Base-by-base conservation (phyloP, 1,140 invertebrate species). In the Apis cerana region DNA sequence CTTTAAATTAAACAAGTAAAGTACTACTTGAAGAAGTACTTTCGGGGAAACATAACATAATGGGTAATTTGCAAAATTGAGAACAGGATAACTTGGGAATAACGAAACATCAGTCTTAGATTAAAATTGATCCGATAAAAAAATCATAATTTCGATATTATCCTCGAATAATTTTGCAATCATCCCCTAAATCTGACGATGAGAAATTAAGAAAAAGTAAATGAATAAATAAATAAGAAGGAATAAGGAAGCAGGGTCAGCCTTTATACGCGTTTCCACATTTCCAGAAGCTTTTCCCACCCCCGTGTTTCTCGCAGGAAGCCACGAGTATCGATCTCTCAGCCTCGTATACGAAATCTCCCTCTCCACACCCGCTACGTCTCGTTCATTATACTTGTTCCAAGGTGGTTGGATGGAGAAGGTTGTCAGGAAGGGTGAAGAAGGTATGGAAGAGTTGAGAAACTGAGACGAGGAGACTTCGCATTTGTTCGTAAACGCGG, bases 301-400 rank as follows among this genome's bases (percentile, higher is more conserved):
- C 4, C 17, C 21, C 65, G 67, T 15, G 82, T 84, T 78, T 21
- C 65, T 72, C 72, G 79, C 48, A 70, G 67, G 58, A 75, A 80
- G 74, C 52, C 64, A 50, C 62, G 70, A 70, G 82, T 86, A 82
- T 75, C 84, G 79, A 65, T 75, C 67, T 65, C 75, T 21, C 64
- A 43, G 75, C 59, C 75, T 62, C 84, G 75, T 65, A 75, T 54
- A 86, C 72, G 80, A 85, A 78, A 86, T 76, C 71, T 74, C 79
- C 67, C 43, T 27, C 19, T 19, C 64, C 27, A 69, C 59, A 70
- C 52, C 69, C 59, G n/a, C 21, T 54, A 50, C 54, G 52, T 48
- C 59, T 59, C 59, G 70, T 74, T 77, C 72, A 72, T 71, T 59
- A 67, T 81, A 59, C 48, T 71, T 61, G 62, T 61, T 67, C 21